Percentiles rank a stretch among this genome's conserved stretches.
Evolutionary conservation across 2,797 vertebrate species (phyloP).

Genomic region (Rhynchonycteris naso): DNA sequence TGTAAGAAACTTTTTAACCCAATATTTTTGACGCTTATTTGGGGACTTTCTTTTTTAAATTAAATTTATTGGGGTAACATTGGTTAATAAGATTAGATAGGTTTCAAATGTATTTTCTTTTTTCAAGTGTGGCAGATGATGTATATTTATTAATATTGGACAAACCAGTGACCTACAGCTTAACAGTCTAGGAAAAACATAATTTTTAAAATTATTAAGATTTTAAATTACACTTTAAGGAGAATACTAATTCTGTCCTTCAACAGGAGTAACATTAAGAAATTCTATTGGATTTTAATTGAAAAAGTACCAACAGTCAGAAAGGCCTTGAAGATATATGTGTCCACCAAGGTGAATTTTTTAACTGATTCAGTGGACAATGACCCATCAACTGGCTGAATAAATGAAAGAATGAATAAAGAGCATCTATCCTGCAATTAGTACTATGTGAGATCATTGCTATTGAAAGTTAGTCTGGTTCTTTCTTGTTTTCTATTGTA

Average conservation of each 20-base stretch:
- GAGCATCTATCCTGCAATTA: not conserved
- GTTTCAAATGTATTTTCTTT: not conserved
- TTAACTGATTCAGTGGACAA: constrained; percentile 21
- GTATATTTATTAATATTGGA: not conserved
- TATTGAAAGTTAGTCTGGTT: not conserved
- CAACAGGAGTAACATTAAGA: not conserved
- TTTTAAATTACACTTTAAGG: not conserved
- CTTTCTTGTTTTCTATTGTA: not conserved
- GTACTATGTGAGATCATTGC: not conserved
- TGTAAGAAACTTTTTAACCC: not conserved
- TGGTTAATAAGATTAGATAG: not conserved
- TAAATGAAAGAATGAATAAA: constrained; percentile 25
- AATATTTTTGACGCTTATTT: not conserved
- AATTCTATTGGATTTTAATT: constrained; percentile 13
- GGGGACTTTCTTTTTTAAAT: not conserved
- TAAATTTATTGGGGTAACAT: not conserved
- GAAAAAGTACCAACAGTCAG: not conserved
- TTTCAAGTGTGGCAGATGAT: not conserved
- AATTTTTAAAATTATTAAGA: not conserved
- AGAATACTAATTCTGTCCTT: not conserved
- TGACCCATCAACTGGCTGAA: not conserved
- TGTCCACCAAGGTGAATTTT: not conserved
- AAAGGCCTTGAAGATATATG: not conserved
- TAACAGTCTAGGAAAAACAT: not conserved
- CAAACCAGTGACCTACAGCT: not conserved